Conservation (phyloP, 2,113 vertebrate species). For the Hymenochirus boettgeri region DNA sequence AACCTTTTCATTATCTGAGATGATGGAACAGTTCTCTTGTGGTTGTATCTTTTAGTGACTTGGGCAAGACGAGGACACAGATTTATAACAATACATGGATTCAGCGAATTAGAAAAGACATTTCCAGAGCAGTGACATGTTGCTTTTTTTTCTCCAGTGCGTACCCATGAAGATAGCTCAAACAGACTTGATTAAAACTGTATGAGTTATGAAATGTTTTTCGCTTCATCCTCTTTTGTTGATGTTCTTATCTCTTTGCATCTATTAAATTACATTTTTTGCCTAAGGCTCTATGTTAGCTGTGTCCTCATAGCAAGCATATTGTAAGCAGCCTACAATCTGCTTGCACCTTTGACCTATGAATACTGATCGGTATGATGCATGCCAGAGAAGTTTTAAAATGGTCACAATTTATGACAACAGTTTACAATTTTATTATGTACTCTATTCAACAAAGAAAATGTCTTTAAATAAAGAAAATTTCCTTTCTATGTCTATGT, state of each 20-base stretch:
- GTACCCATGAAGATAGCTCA: slow-evolving; percentile 34
- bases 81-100: slow-evolving; percentile 41
- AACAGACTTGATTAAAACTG: slow-evolving; percentile 38
- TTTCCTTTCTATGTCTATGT: too few species aligned
- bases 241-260: slow-evolving; percentile 35
- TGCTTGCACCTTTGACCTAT: background rate
- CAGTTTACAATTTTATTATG: too few species aligned
- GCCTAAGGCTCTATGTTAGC: slow-evolving; percentile 23
- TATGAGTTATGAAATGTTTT: slow-evolving; percentile 33
- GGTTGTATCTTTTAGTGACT: slow-evolving; percentile 43
- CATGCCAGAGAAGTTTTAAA: background rate
- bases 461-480: too few species aligned
- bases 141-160: slow-evolving; percentile 42
- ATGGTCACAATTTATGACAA: background rate
- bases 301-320: background rate
- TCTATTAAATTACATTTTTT: slow-evolving; percentile 34
- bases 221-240: slow-evolving; percentile 22
- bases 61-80: slow-evolving; percentile 40
- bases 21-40: slow-evolving; percentile 41
- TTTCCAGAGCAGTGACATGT: slow-evolving; percentile 43
- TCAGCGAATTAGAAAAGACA: slow-evolving; percentile 43
- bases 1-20: slow-evolving; percentile 42
- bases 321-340: background rate
- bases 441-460: too few species aligned
- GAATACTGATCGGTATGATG: background rate